Percentiles rank a stretch among this genome's conserved stretches.
These are phyloP conservation scores for Sylvilagus bachmani DNA, from an alignment of 2,113 vertebrate species.

Conservation along the genomic window DNA sequence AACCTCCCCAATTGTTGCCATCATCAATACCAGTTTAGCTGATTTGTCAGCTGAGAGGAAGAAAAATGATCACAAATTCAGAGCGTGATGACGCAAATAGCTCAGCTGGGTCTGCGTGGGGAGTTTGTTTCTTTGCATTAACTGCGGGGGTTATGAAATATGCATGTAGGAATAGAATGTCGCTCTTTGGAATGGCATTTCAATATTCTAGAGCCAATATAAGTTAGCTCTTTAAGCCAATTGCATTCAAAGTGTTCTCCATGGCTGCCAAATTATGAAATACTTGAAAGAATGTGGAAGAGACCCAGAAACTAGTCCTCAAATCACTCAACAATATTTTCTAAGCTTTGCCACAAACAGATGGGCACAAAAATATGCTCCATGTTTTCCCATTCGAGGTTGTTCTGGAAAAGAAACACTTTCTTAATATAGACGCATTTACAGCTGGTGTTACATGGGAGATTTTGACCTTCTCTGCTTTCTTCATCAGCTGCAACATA, in stretches of 20 bases:
- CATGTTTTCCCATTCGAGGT: constrained; percentile 62
- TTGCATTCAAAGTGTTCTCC: constrained; percentile 47
- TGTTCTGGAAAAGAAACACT: constrained; percentile 48
- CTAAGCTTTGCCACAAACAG: constrained; percentile 66
- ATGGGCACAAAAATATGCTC: constrained; percentile 70
- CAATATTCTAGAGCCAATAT: constrained; percentile 63
- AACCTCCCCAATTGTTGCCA: constrained; percentile 58
- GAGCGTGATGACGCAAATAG: constrained; percentile 28
- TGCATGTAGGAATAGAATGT: constrained; percentile 44
- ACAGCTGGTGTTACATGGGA: constrained; percentile 22
- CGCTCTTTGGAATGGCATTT: constrained; percentile 57
- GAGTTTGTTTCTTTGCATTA: constrained; percentile 44
- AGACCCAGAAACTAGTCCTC: constrained; percentile 36
- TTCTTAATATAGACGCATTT: constrained; percentile 47
- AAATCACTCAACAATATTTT: constrained; percentile 69
- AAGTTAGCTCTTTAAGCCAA: constrained; percentile 54
- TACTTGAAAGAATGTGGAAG: constrained; percentile 48
- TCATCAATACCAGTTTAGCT: constrained; percentile 47
- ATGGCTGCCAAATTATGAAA: constrained; percentile 65
- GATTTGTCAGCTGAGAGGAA: constrained; percentile 60
- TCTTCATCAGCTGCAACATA: constrained; percentile 20
- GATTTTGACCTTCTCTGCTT: constrained; percentile 46
- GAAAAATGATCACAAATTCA: constrained; percentile 28
- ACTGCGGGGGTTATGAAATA: constrained; percentile 25
- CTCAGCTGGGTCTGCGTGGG: neutral